Evolutionary conservation across 2,888 invertebrate genomes (phyloP).

Genomic region (Brachyptera putata): DNA sequence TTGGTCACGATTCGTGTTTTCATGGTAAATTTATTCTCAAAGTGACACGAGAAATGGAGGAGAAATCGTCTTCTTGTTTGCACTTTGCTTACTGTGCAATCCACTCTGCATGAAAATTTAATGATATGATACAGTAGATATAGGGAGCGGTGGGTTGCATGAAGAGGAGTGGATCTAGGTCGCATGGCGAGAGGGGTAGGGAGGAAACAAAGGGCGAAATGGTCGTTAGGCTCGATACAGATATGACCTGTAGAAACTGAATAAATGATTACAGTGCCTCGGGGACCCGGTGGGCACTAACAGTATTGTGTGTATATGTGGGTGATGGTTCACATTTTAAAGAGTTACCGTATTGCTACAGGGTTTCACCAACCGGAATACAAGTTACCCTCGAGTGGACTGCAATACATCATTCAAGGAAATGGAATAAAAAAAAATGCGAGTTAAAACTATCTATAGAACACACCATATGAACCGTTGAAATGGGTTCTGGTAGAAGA

Average conservation of each 20-base stretch:
- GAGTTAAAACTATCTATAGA: too few relatives aligned
- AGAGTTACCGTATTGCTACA: conserved; percentile 6
- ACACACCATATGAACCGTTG: too few relatives aligned
- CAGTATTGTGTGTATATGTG: not conserved
- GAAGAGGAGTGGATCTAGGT: not conserved
- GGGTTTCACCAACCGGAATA: not conserved
- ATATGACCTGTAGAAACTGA: conserved; percentile 19
- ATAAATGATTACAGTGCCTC: conserved; percentile 18
- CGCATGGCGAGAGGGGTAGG: too few relatives aligned
- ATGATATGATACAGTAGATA: not conserved
- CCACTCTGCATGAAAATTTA: conserved; percentile 20
- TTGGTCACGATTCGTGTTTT: conserved; percentile 14
- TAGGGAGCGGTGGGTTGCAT: not conserved
- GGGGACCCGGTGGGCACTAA: not conserved
- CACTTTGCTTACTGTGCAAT: conserved; percentile 19
- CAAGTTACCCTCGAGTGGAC: not conserved
- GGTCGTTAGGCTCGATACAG: conserved; percentile 19
- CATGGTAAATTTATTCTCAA: not conserved
- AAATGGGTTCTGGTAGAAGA: too few relatives aligned
- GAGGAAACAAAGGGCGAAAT: conserved; percentile 13
- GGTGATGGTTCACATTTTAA: not conserved
- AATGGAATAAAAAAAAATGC: too few relatives aligned
- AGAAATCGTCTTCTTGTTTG: conserved; percentile 12
- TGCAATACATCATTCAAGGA: conserved; percentile 1
- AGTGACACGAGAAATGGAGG: conserved; percentile 1